Evolutionary conservation across 2,113 vertebrate genomes (phyloP).

Genomic region (Pelobates fuscus): DNA sequence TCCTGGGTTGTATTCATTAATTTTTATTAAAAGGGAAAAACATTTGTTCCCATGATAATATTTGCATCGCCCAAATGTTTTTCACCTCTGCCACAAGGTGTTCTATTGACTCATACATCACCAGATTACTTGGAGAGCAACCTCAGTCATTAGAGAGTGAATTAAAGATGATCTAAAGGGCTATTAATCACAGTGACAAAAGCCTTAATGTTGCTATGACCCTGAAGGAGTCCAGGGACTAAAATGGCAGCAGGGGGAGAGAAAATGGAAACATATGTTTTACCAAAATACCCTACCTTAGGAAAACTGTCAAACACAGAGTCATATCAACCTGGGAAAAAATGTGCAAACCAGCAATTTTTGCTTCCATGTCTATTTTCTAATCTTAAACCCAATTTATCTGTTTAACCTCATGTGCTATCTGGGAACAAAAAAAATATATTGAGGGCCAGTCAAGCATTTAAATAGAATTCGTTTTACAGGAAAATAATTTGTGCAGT

Average conservation of each 20-base stretch:
- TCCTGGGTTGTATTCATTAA: constrained; percentile 90
- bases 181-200: constrained; percentile 99
- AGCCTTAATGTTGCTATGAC: constrained; percentile 98
- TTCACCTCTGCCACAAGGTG: constrained; percentile 99
- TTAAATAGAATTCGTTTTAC: constrained; percentile 36
- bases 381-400: constrained; percentile 49
- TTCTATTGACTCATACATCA: constrained; percentile 97
- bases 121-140: constrained; percentile 94
- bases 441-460: background rate
- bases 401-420: background rate
- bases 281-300: constrained; percentile 97
- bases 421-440: too few relatives aligned
- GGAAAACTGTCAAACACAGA: constrained; percentile 82
- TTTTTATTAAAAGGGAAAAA: constrained; percentile 95
- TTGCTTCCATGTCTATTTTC: constrained; percentile 54
- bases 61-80: constrained; percentile 97
- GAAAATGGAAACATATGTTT: constrained; percentile 99
- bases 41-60: constrained; percentile 89
- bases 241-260: constrained; percentile 84
- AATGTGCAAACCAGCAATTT: constrained; percentile 64
- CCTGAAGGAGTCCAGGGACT: constrained; percentile 87
- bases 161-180: constrained; percentile 99
- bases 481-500: too few relatives aligned
- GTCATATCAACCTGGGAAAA: constrained; percentile 70
- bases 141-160: constrained; percentile 99